These are phyloP conservation scores for Agrotis segetum DNA, from an alignment of 2,888 invertebrate species.

Conservation along the genomic window DNA sequence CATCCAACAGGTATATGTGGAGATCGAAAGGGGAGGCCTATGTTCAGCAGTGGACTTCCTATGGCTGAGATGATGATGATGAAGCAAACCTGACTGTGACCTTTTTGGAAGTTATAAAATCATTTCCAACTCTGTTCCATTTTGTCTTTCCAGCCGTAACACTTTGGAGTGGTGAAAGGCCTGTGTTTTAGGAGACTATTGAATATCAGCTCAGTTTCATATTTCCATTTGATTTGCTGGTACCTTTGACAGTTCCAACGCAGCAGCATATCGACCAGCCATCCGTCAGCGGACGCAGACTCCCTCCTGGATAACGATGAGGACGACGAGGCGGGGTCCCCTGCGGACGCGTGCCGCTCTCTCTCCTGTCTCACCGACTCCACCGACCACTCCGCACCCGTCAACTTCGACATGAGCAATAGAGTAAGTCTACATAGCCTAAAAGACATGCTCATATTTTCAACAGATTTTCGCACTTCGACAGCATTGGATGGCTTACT, in stretches of 20 bases:
- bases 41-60: too few species aligned
- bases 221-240: neutral
- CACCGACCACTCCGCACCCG: slow-evolving; percentile 97
- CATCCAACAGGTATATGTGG: too few species aligned
- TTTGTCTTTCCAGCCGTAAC: too few species aligned
- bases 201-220: too few species aligned
- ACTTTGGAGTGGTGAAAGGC: too few species aligned
- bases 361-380: slow-evolving; percentile 96
- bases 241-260: slow-evolving; percentile 72
- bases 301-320: slow-evolving; percentile 89
- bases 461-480: too few species aligned
- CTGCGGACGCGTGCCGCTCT: slow-evolving; percentile 94
- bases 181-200: too few species aligned
- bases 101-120: neutral
- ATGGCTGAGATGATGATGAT: too few species aligned
- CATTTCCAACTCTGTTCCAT: too few species aligned
- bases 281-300: slow-evolving; percentile 90
- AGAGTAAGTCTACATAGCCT: slow-evolving; percentile 91
- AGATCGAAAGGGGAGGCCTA: too few species aligned
- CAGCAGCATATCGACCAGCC: slow-evolving; percentile 82
- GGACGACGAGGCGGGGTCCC: slow-evolving; percentile 79
- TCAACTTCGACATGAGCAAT: slow-evolving; percentile 98
- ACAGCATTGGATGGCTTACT: too few species aligned
- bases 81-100: neutral
- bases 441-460: too few species aligned